A percentile compares a stretch with the other conserved stretches of the same genome.
These are phyloP conservation scores for Bostrychus sinensis DNA, from an alignment of 2,113 vertebrate species.

Conservation along the genomic window DNA sequence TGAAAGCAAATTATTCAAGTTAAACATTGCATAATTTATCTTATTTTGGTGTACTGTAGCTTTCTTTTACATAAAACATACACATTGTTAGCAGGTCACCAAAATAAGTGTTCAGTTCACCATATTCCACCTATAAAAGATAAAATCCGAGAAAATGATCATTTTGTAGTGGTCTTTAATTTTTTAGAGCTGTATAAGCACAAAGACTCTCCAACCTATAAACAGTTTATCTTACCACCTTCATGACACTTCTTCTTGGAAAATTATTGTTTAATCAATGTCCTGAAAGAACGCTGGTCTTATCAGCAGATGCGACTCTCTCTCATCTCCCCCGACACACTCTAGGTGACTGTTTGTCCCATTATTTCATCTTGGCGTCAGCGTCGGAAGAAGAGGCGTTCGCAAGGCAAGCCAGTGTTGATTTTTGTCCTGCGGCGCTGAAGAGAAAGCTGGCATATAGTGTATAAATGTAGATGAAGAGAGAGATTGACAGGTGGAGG, in stretches of 20 bases:
- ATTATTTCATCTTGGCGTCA: constrained; percentile 49
- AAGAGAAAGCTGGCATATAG: not conserved
- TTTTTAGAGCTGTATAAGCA: no score
- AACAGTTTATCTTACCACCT: constrained; percentile 35
- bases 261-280: constrained; percentile 72
- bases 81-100: no score
- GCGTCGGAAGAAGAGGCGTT: not conserved
- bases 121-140: no score
- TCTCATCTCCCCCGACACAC: constrained; percentile 43
- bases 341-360: constrained; percentile 51
- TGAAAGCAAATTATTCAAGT: no score
- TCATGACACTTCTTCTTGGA: constrained; percentile 16
- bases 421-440: not conserved
- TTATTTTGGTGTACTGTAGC: no score
- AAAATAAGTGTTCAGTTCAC: no score
- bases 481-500: constrained; percentile 33
- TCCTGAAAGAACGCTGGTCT: constrained; percentile 46
- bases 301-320: constrained; percentile 60
- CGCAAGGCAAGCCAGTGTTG: not conserved
- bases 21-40: no score
- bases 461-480: constrained; percentile 13
- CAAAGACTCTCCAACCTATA: constrained; percentile 27
- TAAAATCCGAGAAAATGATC: no score
- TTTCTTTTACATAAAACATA: constrained; percentile 6
- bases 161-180: no score